phyloP scores from a whole-genome alignment of 2,797 vertebrate species.

The Peromyscus melanophrys region DNA sequence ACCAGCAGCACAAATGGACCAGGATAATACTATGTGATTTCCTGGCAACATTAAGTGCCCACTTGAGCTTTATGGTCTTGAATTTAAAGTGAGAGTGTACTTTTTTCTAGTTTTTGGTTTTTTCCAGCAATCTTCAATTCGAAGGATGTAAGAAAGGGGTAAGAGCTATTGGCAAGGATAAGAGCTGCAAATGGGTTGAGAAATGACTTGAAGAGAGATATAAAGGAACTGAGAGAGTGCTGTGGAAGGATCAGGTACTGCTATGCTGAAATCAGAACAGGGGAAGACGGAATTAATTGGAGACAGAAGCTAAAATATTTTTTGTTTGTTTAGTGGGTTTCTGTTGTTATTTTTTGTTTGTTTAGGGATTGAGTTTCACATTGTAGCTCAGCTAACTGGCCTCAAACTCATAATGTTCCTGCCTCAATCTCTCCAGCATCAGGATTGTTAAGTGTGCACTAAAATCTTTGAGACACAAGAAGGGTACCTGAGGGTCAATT shows the following conservation, averaged over 20 bases:
- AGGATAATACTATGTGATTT: constrained; percentile 81
- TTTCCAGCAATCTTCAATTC: constrained; percentile 22
- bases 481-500: background rate
- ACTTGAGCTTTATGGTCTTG: constrained; percentile 75
- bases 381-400: background rate
- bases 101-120: constrained; percentile 64
- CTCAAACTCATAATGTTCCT: background rate
- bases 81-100: constrained; percentile 79
- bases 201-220: constrained; percentile 42
- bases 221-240: background rate
- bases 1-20: constrained; percentile 79
- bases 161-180: constrained; percentile 33
- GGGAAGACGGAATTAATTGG: constrained; percentile 33
- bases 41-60: constrained; percentile 82
- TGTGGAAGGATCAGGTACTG: constrained; percentile 8
- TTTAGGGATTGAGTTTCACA: background rate
- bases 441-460: background rate
- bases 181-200: constrained; percentile 6
- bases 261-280: constrained; percentile 15
- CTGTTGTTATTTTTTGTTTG: background rate
- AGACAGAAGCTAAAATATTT: background rate
- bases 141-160: background rate
- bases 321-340: background rate
- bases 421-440: background rate
- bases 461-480: constrained; percentile 58